Evolutionary conservation across 2,888 invertebrate genomes (phyloP), one percentile per base, ranked within the genome.

Genomic region (Romanomermis culicivorax): DNA sequence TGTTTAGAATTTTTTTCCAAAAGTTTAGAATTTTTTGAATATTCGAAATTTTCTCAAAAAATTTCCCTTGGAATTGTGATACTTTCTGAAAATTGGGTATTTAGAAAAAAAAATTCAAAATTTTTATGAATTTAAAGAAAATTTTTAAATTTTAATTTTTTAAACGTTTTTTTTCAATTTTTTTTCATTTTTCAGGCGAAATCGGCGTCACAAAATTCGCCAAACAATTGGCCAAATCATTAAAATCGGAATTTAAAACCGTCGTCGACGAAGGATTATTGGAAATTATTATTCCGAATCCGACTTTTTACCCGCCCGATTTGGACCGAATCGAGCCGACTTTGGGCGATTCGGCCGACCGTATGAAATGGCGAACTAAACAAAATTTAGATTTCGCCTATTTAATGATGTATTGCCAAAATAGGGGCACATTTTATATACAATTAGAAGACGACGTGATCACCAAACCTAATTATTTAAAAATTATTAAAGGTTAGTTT

Each of bases 371-470:
- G 72, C 60, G 72, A 53, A 70, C 72, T 0, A 72, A 73, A 58
- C 72, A 73, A 63, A 72, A 71, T 57, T 61, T 71, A 47, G 72
- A 73, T 60, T 72, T 70, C 59, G 65, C 70, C 0, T 72, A 68
- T 59, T 63, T 72, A 25, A 72, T 72, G 72, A 60, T 70, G 61
- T 72, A 72, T 60, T 67, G 67, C 11, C 63, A 65, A 52, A 65
- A 63, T 36, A 59, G 65, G 56, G 71, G 68, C 1, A 63, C 64
- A 17, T 70, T 69, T 56, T 71, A 71, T 61, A 63, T 69, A 23
- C 62, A 72, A 69, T 61, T 72, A 50, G 72, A 72, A 62, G 72
- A 72, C 61, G 72, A 72, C 61, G 67, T 72, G 2, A 61, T 71
- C 55, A 68, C 72, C n/a, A 71, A 71, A 58, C 67, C 68, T 24